These are phyloP conservation scores for human DNA, from an alignment of 2,113 vertebrate genomes.

Conservation along the genomic window DNA sequence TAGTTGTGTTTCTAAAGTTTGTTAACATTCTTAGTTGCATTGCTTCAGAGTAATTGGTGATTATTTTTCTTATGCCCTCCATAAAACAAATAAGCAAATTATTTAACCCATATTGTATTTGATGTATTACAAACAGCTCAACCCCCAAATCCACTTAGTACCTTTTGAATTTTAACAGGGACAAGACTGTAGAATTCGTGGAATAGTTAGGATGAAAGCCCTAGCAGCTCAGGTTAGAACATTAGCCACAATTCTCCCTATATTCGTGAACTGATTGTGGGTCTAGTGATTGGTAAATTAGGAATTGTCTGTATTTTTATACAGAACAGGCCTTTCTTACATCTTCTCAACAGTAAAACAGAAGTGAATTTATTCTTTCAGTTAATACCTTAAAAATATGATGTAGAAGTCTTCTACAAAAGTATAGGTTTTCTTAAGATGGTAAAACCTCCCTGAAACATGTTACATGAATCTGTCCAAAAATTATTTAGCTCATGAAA, in stretches of 20 bases:
- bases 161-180: neutral
- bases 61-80: neutral
- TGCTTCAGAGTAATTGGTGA: constrained; percentile 9
- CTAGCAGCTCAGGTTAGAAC: neutral
- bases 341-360: constrained; percentile 21
- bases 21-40: neutral
- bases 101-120: neutral
- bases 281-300: neutral
- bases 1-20: neutral
- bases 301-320: neutral
- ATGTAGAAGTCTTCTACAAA: neutral
- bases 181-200: neutral
- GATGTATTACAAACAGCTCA: neutral
- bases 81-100: neutral
- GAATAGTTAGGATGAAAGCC: neutral
- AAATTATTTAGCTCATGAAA: neutral
- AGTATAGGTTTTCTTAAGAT: constrained; percentile 2
- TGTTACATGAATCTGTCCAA: neutral
- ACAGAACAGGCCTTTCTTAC: neutral
- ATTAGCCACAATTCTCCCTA: neutral
- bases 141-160: neutral
- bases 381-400: neutral
- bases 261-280: neutral
- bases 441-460: neutral
- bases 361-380: constrained; percentile 16